Evolutionary conservation across 2,888 invertebrate genomes (phyloP).

Genomic region (Drosophila mulleri): DNA sequence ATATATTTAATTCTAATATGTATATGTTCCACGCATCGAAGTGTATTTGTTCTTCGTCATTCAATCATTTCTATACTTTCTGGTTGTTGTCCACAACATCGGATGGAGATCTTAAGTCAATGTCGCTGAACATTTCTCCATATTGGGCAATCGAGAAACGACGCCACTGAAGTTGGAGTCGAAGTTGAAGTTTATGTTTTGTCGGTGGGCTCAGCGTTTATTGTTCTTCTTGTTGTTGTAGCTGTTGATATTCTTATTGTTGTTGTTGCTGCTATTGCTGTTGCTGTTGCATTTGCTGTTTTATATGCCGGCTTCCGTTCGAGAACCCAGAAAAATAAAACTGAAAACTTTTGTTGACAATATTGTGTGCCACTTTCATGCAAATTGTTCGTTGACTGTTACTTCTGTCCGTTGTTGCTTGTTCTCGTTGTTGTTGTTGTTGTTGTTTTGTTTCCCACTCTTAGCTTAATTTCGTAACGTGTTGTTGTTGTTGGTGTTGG

Average conservation of each 20-base stretch:
- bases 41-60: background rate
- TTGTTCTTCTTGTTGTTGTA: constrained; percentile 14
- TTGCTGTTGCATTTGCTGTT: constrained; percentile 38
- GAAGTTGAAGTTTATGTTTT: constrained; percentile 41
- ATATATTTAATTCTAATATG: background rate
- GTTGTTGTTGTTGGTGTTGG: constrained; percentile 31
- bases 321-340: constrained; percentile 52
- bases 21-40: background rate
- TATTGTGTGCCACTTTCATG: constrained; percentile 77
- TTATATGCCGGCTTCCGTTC: constrained; percentile 68
- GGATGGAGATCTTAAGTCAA: constrained; percentile 12
- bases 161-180: constrained; percentile 42
- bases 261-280: constrained; percentile 11
- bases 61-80: background rate
- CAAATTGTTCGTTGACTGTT: constrained; percentile 69
- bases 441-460: constrained; percentile 34
- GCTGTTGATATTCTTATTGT: constrained; percentile 14
- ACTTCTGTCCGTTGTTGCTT: constrained; percentile 28
- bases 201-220: constrained; percentile 31
- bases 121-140: constrained; percentile 50
- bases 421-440: background rate
- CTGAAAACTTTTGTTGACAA: constrained; percentile 55
- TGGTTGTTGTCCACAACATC: constrained; percentile 13
- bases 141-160: constrained; percentile 61
- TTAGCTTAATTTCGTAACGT: constrained; percentile 72